Conservation (phyloP, 2,113 vertebrate species). For the Forbesichthys papilliferus region DNA sequence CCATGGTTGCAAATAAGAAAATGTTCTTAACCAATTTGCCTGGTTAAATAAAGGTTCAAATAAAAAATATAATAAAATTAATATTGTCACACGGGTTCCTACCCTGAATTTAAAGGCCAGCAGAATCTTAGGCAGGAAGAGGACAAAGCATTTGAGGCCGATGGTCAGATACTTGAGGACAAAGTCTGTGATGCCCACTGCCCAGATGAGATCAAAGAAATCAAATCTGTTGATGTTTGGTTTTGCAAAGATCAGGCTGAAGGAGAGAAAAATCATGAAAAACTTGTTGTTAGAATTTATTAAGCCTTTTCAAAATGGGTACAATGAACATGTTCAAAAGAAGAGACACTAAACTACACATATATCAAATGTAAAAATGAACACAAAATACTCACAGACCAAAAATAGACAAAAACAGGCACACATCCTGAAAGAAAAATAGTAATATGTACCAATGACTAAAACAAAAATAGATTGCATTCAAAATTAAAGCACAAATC, state of each 20-base stretch:
- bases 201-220: slow-evolving; percentile 96
- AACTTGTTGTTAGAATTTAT: not conserved
- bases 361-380: slow-evolving; percentile 27
- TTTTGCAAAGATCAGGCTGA: slow-evolving; percentile 91
- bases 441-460: slow-evolving; percentile 41
- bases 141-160: slow-evolving; percentile 87
- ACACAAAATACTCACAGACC: slow-evolving; percentile 83
- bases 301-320: not conserved
- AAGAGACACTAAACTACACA: not conserved
- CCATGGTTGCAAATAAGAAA: no score
- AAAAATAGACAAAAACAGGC: slow-evolving; percentile 66
- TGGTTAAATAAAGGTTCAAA: no score
- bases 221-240: slow-evolving; percentile 89
- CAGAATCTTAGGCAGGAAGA: slow-evolving; percentile 91
- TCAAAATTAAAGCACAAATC: not conserved
- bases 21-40: no score
- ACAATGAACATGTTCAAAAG: not conserved
- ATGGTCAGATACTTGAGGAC: slow-evolving; percentile 95
- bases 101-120: slow-evolving; percentile 96
- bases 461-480: slow-evolving; percentile 24
- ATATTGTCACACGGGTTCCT: slow-evolving; percentile 41
- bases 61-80: not conserved
- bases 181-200: slow-evolving; percentile 93
- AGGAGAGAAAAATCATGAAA: slow-evolving; percentile 4
- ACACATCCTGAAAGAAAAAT: slow-evolving; percentile 76